Percentiles rank a stretch among this genome's conserved stretches.
These are phyloP conservation scores for Epinotia brunnichana DNA, from an alignment of 2,888 invertebrate genomes.

Conservation along the genomic window DNA sequence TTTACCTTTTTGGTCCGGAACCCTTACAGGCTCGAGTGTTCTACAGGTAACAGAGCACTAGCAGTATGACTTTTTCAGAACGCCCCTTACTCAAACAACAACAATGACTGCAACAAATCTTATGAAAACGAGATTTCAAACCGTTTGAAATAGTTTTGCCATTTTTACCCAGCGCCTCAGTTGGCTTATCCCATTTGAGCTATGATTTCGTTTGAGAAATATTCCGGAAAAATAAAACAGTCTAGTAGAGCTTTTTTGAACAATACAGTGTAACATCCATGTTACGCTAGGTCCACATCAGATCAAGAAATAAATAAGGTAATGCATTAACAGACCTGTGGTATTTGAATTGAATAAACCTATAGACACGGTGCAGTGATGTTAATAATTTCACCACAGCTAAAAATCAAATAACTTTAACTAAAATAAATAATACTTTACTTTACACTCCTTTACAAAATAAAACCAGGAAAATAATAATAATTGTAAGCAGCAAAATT, in stretches of 20 bases:
- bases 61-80: neutral
- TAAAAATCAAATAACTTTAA: no score
- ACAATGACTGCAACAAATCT: neutral
- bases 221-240: conserved; percentile 17
- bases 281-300: neutral
- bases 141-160: conserved; percentile 1
- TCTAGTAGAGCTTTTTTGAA: neutral
- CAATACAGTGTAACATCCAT: neutral
- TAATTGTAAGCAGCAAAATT: no score
- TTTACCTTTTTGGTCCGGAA: no score
- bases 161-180: neutral
- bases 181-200: conserved; percentile 12
- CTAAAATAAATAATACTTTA: no score
- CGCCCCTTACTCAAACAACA: neutral
- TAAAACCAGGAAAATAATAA: no score
- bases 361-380: no score
- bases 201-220: conserved; percentile 14
- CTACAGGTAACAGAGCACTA: no score
- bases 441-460: no score
- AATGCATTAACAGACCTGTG: no score
- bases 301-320: neutral
- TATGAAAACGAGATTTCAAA: neutral
- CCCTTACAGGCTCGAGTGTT: no score
- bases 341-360: no score
- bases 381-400: no score